Conservation (phyloP, 1,140 invertebrate species). For the Dreissena polymorpha region DNA sequence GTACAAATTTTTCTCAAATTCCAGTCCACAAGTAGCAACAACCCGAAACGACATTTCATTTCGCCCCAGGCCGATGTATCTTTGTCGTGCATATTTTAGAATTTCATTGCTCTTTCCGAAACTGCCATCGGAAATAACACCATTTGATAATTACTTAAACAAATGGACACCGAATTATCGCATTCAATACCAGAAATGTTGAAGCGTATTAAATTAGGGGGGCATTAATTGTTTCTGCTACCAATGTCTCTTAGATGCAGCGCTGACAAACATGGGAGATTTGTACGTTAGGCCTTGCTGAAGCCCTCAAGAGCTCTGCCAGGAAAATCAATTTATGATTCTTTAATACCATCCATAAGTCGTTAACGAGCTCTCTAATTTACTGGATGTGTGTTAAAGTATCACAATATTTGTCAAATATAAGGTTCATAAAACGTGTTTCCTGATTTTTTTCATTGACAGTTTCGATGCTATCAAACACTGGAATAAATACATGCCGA, state of each 20-base stretch:
- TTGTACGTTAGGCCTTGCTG: not conserved
- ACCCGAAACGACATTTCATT: not conserved
- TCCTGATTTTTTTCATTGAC: too few species aligned
- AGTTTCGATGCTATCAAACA: too few species aligned
- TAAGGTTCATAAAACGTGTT: too few species aligned
- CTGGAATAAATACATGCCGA: too few species aligned
- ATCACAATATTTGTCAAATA: too few species aligned
- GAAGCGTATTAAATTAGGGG: conserved; percentile 36
- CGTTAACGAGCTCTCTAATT: not conserved
- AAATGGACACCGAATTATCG: conserved; percentile 35
- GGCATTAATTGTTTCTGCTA: conserved; percentile 48
- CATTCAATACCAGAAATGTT: not conserved
- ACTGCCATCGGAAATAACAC: not conserved
- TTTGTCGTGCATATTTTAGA: not conserved
- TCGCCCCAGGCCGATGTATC: not conserved
- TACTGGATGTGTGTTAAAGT: too few species aligned
- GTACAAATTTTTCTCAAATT: not conserved
- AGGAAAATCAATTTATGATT: conserved; percentile 2
- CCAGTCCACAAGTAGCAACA: not conserved
- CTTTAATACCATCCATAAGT: not conserved
- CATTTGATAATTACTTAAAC: conserved; percentile 53
- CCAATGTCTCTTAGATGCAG: too few species aligned
- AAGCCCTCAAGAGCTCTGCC: not conserved
- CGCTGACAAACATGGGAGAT: too few species aligned
- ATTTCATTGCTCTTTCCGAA: not conserved